Evolutionary conservation across 1,140 invertebrate species (phyloP).

Genomic region (Drosophila cardini): DNA sequence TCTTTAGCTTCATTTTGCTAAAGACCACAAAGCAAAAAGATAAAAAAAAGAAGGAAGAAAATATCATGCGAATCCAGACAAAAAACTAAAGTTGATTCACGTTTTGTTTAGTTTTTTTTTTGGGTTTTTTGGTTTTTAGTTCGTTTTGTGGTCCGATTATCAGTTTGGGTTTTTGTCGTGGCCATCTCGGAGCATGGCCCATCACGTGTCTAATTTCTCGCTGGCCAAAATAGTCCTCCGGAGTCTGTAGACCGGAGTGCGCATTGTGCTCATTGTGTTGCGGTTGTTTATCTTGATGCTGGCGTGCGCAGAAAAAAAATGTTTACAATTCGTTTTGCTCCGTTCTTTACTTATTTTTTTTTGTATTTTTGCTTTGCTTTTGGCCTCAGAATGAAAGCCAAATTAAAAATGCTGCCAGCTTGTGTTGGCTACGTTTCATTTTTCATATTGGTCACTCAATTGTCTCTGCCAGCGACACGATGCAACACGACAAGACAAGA

Average conservation of each 20-base stretch:
- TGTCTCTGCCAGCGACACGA: constrained; percentile 40
- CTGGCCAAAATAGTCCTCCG: constrained; percentile 71
- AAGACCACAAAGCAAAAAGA: not conserved
- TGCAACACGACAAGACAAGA: not conserved
- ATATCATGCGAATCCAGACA: constrained; percentile 25
- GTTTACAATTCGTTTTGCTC: constrained; percentile 77
- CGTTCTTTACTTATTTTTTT: constrained; percentile 34
- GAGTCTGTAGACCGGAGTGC: constrained; percentile 31
- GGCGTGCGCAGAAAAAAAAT: constrained; percentile 69
- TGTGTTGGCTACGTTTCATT: constrained; percentile 63
- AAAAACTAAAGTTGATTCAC: constrained; percentile 52
- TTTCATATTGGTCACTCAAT: constrained; percentile 82
- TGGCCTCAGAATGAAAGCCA: constrained; percentile 61
- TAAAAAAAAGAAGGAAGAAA: too few species aligned
- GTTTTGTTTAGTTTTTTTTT: constrained; percentile 3
- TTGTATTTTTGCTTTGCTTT: constrained; percentile 17
- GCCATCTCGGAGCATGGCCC: constrained; percentile 60
- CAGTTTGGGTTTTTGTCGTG: constrained; percentile 63
- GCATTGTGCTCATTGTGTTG: constrained; percentile 66
- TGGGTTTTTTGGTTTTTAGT: constrained; percentile 16
- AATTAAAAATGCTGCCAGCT: constrained; percentile 71
- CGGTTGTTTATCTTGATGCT: constrained; percentile 72
- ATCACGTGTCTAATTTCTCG: constrained; percentile 81
- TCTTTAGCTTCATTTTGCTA: constrained; percentile 53
- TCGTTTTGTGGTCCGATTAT: constrained; percentile 52